Evolutionary conservation across 1,140 invertebrate genomes (phyloP), one percentile per base, ranked within the genome.

Genomic region (Rhyacophila brunnea): DNA sequence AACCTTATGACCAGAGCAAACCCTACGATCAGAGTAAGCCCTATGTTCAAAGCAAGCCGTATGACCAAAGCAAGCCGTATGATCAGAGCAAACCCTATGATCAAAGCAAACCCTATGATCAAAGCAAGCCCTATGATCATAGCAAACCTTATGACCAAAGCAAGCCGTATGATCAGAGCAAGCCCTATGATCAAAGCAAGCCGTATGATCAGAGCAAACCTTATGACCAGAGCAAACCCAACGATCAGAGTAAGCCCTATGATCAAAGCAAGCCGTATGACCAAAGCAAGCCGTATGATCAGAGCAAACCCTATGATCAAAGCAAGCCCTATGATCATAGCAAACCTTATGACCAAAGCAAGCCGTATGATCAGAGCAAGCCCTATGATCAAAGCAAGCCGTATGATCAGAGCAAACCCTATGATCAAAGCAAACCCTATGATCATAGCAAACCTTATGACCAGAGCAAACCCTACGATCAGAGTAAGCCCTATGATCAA

Each of bases 191-290:
- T n/a, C n/a, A n/a, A n/a, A n/a, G 2, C 47, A 58, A 58, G 47
- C 56, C 56, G 1, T 58, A 58, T 19, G 46, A 58, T 17, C 10
- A 7, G n/a, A 1, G 3, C 17, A 40, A 49, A 35, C 35, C 34
- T 2, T 40, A 40, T 20, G 56, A 58, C 23, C 17, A 10, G 15
- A 43, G 15, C 47, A 58, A 58, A 36, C 38, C 47, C 17, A 36
- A 51, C 35, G 14, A 53, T n/a, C n/a, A n/a, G n/a, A n/a, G n/a
- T n/a, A n/a, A n/a, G n/a, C n/a, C n/a, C n/a, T n/a, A n/a, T n/a
- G n/a, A n/a, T n/a, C n/a, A n/a, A n/a, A n/a, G 2, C 47, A 58
- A 58, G 47, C 56, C 56, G 1, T 58, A 58, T 19, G 46, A 58
- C 11, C 10, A 7, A 11, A 1, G 3, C 17, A 40, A 49, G 35